These are phyloP conservation scores for Xestia c-nigrum DNA, from an alignment of 2,888 invertebrate species.

Conservation along the genomic window DNA sequence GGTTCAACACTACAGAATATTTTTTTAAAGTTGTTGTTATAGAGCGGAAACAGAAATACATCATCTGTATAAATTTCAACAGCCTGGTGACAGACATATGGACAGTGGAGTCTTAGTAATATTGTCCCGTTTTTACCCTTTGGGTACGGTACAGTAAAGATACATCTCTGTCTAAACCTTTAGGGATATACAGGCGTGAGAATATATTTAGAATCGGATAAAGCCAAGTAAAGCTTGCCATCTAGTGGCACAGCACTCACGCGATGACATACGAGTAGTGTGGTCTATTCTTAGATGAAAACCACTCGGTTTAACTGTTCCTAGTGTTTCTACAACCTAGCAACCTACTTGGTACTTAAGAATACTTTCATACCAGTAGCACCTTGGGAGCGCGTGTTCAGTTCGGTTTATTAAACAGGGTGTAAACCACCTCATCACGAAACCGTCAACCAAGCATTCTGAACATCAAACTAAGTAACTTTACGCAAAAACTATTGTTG, in stretches of 20 bases:
- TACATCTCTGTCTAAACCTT: neutral
- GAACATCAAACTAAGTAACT: too few relatives aligned
- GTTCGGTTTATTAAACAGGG: neutral
- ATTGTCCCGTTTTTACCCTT: too few relatives aligned
- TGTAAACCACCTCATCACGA: too few relatives aligned
- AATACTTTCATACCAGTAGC: conserved; percentile 8
- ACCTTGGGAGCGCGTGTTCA: neutral
- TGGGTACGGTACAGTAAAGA: too few relatives aligned
- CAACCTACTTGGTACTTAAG: conserved; percentile 8
- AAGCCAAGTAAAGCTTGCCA: conserved; percentile 9
- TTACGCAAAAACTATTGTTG: too few relatives aligned
- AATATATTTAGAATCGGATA: neutral
- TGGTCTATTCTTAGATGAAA: conserved; percentile 26
- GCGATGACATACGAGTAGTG: conserved; percentile 14
- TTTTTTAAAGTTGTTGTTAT: too few relatives aligned
- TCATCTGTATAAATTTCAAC: too few relatives aligned
- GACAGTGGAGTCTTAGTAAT: too few relatives aligned
- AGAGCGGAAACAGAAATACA: too few relatives aligned
- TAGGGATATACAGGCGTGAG: neutral
- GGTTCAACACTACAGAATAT: too few relatives aligned
- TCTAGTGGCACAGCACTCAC: conserved; percentile 3
- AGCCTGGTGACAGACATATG: too few relatives aligned
- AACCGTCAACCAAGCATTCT: too few relatives aligned
- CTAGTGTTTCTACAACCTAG: conserved; percentile 10
- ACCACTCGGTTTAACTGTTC: conserved; percentile 35